Evolutionary conservation across 2,797 vertebrate species (phyloP).

Genomic region (Parotocinclus haroldoi): DNA sequence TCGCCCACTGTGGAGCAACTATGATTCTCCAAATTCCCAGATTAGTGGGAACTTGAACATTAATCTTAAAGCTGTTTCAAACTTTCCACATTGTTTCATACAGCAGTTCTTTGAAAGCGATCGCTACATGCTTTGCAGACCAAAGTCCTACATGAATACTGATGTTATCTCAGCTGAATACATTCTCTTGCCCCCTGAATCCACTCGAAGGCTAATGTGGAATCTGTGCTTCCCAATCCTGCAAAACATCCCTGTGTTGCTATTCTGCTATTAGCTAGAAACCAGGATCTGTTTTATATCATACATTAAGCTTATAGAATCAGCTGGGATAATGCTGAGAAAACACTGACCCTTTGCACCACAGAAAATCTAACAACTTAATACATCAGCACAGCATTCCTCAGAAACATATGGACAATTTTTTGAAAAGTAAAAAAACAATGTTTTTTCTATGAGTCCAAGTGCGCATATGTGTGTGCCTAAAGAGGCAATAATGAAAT

Average conservation of each 20-base stretch:
- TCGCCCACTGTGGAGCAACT: constrained; percentile 39
- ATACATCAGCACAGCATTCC: no score
- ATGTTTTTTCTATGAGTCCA: no score
- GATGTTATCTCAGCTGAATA: constrained; percentile 50
- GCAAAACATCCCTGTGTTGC: constrained; percentile 47
- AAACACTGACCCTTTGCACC: constrained; percentile 66
- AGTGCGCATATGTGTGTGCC: no score
- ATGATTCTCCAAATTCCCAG: constrained; percentile 11
- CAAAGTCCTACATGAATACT: constrained; percentile 30
- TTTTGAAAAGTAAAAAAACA: no score
- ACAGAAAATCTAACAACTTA: constrained; percentile 12
- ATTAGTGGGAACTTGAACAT: not conserved
- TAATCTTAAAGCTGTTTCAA: not conserved
- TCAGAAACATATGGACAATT: no score
- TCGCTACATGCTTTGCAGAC: constrained; percentile 31
- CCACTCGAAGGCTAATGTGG: constrained; percentile 37
- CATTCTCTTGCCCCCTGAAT: constrained; percentile 28
- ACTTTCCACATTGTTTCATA: no score
- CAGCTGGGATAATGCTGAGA: constrained; percentile 63
- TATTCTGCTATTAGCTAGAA: constrained; percentile 54
- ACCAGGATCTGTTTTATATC: constrained; percentile 62
- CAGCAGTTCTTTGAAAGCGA: not conserved
- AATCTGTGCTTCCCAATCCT: constrained; percentile 23
- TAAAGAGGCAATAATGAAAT: no score
- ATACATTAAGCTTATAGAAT: constrained; percentile 60